A percentile compares a stretch with the other conserved stretches of the same genome.
phyloP scores from a whole-genome alignment of 2,888 invertebrate species.

The Horisme vitalbata region DNA sequence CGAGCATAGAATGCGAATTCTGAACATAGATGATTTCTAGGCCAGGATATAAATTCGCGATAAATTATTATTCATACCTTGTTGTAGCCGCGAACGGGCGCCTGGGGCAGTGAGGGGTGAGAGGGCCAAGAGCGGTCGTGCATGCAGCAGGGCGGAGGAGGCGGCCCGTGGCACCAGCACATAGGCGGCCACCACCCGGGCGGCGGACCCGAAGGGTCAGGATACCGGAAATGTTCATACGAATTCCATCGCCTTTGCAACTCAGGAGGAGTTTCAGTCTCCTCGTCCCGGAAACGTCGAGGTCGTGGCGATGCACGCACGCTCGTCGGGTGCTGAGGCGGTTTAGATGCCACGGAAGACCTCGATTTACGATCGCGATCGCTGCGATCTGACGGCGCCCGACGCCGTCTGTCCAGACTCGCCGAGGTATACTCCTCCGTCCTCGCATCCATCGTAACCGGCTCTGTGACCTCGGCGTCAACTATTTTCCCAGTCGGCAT shows the following conservation, averaged over 20 bases:
- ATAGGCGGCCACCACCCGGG: conserved; percentile 74
- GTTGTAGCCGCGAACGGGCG: conserved; percentile 53
- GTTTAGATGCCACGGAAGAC: conserved; percentile 82
- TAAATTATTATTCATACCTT: conserved; percentile 62
- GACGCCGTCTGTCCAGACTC: conserved; percentile 83
- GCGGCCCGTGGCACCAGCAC: conserved; percentile 77
- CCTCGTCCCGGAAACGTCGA: conserved; percentile 63
- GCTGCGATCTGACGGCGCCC: conserved; percentile 73
- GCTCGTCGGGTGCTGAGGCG: conserved; percentile 72
- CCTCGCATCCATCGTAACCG: conserved; percentile 52
- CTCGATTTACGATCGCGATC: conserved; percentile 86
- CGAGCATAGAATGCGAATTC: conserved; percentile 11
- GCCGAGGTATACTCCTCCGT: conserved; percentile 66
- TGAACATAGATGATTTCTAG: conserved; percentile 11
- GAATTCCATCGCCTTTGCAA: conserved; percentile 77
- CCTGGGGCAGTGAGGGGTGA: conserved; percentile 70
- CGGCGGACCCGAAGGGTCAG: conserved; percentile 52
- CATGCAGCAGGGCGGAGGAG: conserved; percentile 74
- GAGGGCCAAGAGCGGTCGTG: conserved; percentile 78
- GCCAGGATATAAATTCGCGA: conserved; percentile 1
- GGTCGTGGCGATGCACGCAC: conserved; percentile 70
- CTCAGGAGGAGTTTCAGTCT: conserved; percentile 68
- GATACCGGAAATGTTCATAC: conserved; percentile 84
- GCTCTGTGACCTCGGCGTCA: conserved; percentile 56
- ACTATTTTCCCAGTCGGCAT: conserved; percentile 73